Evolutionary conservation across 1,140 invertebrate genomes (phyloP), one percentile per base, ranked within the genome.

Genomic region (Streblospio benedicti): DNA sequence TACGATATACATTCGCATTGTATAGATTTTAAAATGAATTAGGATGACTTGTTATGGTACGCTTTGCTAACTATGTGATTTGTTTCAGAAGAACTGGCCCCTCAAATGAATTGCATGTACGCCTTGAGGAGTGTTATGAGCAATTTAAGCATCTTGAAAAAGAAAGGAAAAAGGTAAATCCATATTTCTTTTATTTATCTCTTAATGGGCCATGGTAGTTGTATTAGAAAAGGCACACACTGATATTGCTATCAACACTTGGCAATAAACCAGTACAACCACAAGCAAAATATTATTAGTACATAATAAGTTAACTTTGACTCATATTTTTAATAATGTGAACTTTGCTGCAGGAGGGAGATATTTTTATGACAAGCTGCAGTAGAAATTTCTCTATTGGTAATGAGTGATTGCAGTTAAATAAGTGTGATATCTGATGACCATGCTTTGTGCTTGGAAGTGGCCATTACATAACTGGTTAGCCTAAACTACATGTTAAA

Each of bases 61-160:
- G 54, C 20, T 12, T 35, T 25, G 28, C 54, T 18, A 20, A 23
- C 47, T 27, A 57, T 27, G 31, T 60, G 58, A 57, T 59, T 33
- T 58, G 18, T 66, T 61, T 27, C 55, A 78, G 75, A 45, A 71
- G 78, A 44, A 78, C 71, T 74, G 86, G 83, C 27, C 82, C 84
- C 14, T 84, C 86, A 0, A 83, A 83, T 62, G 83, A 87, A 57
- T 74, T 89, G 2, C 86, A 89, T 72, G 75, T 82, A n/a, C 81
- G 85, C 20, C 75, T 91, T 4, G 89, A 91, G 69, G 85, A 88
- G 55, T 89, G 87, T 63, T 88, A 87, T 68, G 87, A 89, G 55
- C 88, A 91, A 67, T 91, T 89, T 75, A 85, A 87, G 60, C 85
- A 86, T 63, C 70, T 91, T 31, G 89, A 91, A 69, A 86, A 88